phyloP scores from a whole-genome alignment of 2,888 invertebrate genomes.

The Trichopoda pennipes region DNA sequence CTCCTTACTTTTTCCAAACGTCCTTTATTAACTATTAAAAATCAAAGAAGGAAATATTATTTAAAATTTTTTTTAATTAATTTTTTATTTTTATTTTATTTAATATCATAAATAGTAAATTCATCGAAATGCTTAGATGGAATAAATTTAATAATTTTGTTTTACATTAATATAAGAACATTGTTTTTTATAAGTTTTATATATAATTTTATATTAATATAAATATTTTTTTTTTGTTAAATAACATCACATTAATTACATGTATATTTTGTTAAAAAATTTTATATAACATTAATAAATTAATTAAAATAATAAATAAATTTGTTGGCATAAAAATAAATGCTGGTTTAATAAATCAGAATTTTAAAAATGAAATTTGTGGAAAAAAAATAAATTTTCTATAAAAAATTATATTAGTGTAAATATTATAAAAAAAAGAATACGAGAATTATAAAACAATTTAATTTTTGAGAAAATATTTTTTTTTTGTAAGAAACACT shows the following conservation, averaged over 20 bases:
- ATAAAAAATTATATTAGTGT: constrained; percentile 22
- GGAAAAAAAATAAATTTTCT: neutral
- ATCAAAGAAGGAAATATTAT: too few relatives aligned
- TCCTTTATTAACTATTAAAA: too few relatives aligned
- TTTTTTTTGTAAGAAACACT: constrained; percentile 24
- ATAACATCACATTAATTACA: constrained; percentile 75
- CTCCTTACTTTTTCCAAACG: too few relatives aligned
- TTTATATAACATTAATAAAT: neutral
- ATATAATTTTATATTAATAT: too few relatives aligned
- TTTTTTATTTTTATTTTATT: constrained; percentile 46
- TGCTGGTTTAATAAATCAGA: neutral
- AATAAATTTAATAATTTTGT: constrained; percentile 59
- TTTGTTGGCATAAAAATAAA: constrained; percentile 1
- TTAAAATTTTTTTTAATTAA: constrained; percentile 12
- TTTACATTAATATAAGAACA: constrained; percentile 59
- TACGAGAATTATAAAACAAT: constrained; percentile 16
- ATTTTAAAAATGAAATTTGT: constrained; percentile 12
- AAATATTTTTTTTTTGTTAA: constrained; percentile 63
- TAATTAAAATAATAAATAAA: neutral
- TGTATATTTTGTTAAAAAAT: constrained; percentile 36
- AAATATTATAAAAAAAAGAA: constrained; percentile 28
- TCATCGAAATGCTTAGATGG: constrained; percentile 61
- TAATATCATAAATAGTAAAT: constrained; percentile 67
- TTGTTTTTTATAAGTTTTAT: constrained; percentile 36
- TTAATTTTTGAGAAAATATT: constrained; percentile 32